Evolutionary conservation across 2,888 invertebrate species (phyloP).

Genomic region (Spodoptera littoralis): DNA sequence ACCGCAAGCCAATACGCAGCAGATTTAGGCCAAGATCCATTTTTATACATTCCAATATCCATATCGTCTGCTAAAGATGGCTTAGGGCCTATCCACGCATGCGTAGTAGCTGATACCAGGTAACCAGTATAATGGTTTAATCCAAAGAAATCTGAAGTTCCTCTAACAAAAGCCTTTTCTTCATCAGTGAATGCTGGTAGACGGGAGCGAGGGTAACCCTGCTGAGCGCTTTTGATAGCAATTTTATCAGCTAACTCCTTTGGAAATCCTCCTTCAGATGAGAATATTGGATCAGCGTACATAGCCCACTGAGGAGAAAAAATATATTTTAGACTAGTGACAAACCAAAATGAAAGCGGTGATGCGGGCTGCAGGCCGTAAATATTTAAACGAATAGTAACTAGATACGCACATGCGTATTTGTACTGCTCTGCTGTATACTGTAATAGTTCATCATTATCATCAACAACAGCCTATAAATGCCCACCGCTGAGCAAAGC

Average conservation of each 20-base stretch:
- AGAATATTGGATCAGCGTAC: slow-evolving; percentile 85
- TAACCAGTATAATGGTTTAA: slow-evolving; percentile 91
- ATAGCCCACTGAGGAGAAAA: slow-evolving; percentile 74
- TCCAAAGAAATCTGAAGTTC: slow-evolving; percentile 80
- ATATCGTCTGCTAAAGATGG: slow-evolving; percentile 68
- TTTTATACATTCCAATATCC: slow-evolving; percentile 51
- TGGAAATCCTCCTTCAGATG: slow-evolving; percentile 86
- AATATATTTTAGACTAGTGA: background rate
- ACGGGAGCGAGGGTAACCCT: slow-evolving; percentile 77
- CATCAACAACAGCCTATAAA: too few species aligned
- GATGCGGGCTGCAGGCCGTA: too few species aligned
- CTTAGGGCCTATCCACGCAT: slow-evolving; percentile 50
- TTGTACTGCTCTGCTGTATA: too few species aligned
- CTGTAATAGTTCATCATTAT: too few species aligned
- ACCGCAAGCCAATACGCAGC: slow-evolving; percentile 72
- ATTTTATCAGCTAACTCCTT: slow-evolving; percentile 79
- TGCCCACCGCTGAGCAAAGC: too few species aligned
- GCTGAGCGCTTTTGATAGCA: slow-evolving; percentile 75
- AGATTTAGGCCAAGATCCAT: slow-evolving; percentile 67
- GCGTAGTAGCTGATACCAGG: slow-evolving; percentile 63
- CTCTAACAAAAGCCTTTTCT: slow-evolving; percentile 69
- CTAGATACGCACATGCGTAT: too few species aligned
- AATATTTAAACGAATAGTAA: too few species aligned
- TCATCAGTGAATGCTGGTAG: slow-evolving; percentile 79
- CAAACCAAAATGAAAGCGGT: too few species aligned